Conservation (phyloP, 2,113 vertebrate genomes). For the Pollimyrus isidori region DNA sequence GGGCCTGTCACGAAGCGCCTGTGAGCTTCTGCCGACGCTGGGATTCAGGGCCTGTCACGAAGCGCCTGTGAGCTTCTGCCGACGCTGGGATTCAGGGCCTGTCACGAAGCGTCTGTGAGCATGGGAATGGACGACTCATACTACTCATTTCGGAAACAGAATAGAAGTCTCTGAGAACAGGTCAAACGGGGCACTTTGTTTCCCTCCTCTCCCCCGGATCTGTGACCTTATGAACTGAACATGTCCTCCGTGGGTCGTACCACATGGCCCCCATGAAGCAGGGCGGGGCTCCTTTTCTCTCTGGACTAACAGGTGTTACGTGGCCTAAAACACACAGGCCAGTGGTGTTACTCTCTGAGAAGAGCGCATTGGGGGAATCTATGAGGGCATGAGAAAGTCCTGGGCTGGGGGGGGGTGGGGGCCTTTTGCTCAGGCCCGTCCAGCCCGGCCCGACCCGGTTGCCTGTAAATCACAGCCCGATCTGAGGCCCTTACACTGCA, state of each 20-base stretch:
- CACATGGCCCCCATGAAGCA: neutral
- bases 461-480: conserved; percentile 73
- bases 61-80: neutral
- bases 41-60: too few relatives aligned
- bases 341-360: neutral
- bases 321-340: neutral
- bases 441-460: conserved; percentile 62
- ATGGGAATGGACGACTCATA: neutral
- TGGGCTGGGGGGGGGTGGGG: conserved; percentile 14
- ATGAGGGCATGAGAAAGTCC: neutral
- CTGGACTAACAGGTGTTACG: neutral
- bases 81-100: neutral
- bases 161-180: neutral
- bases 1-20: too few relatives aligned
- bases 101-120: neutral
- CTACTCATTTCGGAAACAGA: neutral
- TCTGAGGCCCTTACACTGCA: conserved; percentile 65
- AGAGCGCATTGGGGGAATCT: neutral
- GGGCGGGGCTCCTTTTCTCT: neutral
- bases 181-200: neutral
- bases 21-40: too few relatives aligned
- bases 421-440: conserved; percentile 43
- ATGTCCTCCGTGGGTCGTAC: neutral
- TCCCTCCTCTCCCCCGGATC: neutral
- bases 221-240: neutral